Conservation (phyloP, 2,113 vertebrate species). For the Mus musculus region DNA sequence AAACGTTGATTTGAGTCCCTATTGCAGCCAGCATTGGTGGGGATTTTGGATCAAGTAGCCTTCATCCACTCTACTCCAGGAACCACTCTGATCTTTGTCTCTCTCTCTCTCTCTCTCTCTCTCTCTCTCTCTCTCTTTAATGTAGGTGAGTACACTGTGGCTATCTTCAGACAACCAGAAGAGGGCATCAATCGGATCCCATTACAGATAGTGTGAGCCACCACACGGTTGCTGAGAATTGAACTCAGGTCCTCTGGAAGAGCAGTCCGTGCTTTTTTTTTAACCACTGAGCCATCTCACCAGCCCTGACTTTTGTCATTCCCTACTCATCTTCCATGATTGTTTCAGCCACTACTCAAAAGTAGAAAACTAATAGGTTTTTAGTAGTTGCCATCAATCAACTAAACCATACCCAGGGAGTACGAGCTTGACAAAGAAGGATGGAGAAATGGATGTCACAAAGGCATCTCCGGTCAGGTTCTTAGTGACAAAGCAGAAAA, state of each 20-base stretch:
- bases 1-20: neutral
- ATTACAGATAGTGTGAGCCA: too few relatives aligned
- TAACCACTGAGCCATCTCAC: too few relatives aligned
- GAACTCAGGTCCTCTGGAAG: too few relatives aligned
- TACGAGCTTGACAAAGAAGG: neutral
- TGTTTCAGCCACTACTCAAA: neutral
- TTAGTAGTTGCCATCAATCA: neutral
- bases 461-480: neutral
- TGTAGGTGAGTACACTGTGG: too few relatives aligned
- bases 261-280: too few relatives aligned
- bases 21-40: neutral
- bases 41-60: neutral
- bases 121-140: neutral
- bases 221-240: too few relatives aligned
- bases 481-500: neutral
- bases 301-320: too few relatives aligned
- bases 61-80: too few relatives aligned
- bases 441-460: neutral
- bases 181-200: too few relatives aligned
- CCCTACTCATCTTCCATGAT: neutral
- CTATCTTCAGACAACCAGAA: too few relatives aligned
- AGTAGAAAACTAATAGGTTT: neutral
- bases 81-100: neutral
- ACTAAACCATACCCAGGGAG: neutral
- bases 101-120: neutral